Percentiles rank a stretch among this genome's conserved stretches.
phyloP scores from a whole-genome alignment of 2,113 vertebrate species.

The Monopterus albus region DNA sequence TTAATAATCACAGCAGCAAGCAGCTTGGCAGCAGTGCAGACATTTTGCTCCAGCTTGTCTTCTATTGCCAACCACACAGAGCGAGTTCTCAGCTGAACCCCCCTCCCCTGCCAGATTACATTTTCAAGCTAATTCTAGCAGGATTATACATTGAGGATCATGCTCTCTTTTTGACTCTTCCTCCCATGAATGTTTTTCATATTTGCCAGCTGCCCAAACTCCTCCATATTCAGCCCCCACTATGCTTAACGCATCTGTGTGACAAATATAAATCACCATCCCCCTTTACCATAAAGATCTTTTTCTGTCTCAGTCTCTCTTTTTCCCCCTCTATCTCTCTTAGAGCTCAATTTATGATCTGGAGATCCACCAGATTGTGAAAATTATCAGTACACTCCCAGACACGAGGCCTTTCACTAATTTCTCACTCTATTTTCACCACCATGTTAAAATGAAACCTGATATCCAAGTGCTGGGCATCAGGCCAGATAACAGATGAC shows the following conservation, averaged over 20 bases:
- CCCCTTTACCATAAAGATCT: slow-evolving; percentile 44
- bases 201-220: slow-evolving; percentile 65
- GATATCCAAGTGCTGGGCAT: slow-evolving; percentile 36
- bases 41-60: not conserved
- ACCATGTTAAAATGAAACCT: slow-evolving; percentile 45
- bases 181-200: slow-evolving; percentile 43
- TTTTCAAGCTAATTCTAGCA: slow-evolving; percentile 12
- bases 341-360: not conserved
- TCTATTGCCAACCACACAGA: not conserved
- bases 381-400: not conserved
- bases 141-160: slow-evolving; percentile 18
- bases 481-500: slow-evolving; percentile 35
- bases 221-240: slow-evolving; percentile 41
- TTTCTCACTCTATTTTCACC: slow-evolving; percentile 29
- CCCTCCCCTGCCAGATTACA: not conserved
- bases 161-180: slow-evolving; percentile 20
- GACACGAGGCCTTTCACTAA: not conserved
- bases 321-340: not conserved
- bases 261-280: slow-evolving; percentile 73
- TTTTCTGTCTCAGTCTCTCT: slow-evolving; percentile 1
- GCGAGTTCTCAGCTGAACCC: not conserved
- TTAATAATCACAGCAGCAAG: slow-evolving; percentile 20
- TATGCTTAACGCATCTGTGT: slow-evolving; percentile 71
- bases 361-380: not conserved
- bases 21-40: not conserved